Conservation (phyloP, 2,888 invertebrate genomes). For the Conistra vaccinii region DNA sequence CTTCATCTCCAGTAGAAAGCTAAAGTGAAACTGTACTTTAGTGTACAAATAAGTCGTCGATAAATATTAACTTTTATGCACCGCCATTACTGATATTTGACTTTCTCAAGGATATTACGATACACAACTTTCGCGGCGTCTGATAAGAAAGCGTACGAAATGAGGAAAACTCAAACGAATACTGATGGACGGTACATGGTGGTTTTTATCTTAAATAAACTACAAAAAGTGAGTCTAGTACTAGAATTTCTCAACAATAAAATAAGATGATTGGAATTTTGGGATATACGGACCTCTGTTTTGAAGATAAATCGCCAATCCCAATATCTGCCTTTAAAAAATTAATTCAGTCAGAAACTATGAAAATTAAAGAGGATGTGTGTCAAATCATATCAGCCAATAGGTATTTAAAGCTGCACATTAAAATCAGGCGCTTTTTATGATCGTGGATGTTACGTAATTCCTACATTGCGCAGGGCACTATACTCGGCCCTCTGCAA, state of each 20-base stretch:
- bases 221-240: neutral
- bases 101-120: slow-evolving; percentile 76
- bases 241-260: slow-evolving; percentile 1
- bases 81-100: slow-evolving; percentile 77
- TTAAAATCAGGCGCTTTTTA: neutral
- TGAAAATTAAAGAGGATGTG: neutral
- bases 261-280: neutral
- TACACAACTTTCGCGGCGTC: slow-evolving; percentile 57
- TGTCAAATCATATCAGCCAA: no score
- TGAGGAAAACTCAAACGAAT: slow-evolving; percentile 61
- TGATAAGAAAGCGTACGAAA: slow-evolving; percentile 53
- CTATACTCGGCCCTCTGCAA: neutral
- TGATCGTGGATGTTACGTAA: neutral
- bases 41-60: slow-evolving; percentile 64
- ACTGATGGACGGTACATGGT: slow-evolving; percentile 20
- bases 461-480: neutral
- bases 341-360: neutral
- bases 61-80: slow-evolving; percentile 81
- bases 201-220: neutral
- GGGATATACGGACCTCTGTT: neutral
- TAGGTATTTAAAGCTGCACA: neutral
- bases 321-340: neutral
- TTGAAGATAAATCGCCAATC: neutral
- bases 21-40: slow-evolving; percentile 69
- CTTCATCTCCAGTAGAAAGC: slow-evolving; percentile 77